phyloP scores from a whole-genome alignment of 2,113 vertebrate genomes.

The Sinocyclocheilus maitianheensis region DNA sequence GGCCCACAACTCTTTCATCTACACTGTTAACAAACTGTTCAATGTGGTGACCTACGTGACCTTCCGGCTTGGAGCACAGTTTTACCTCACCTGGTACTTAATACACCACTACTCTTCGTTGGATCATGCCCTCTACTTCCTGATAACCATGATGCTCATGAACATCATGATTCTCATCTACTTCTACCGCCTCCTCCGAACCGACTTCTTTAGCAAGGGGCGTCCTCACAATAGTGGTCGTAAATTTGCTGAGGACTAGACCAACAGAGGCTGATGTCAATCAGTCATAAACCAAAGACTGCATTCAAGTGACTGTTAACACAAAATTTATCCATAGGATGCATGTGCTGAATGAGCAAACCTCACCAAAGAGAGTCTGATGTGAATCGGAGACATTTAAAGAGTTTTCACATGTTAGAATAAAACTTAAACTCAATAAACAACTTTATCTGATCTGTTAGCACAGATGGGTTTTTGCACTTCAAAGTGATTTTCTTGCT shows the following conservation, averaged over 20 bases:
- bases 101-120: constrained; percentile 75
- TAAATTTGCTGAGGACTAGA: constrained; percentile 50
- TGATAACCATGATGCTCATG: constrained; percentile 78
- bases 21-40: constrained; percentile 81
- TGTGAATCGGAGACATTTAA: background rate
- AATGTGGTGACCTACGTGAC: constrained; percentile 86
- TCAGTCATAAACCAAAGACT: background rate
- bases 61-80: constrained; percentile 88
- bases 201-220: constrained; percentile 80
- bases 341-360: background rate
- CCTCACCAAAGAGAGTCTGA: background rate
- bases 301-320: constrained; percentile 3
- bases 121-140: constrained; percentile 79
- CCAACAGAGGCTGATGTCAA: background rate
- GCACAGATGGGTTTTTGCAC: background rate
- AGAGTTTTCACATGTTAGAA: background rate
- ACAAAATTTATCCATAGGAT: background rate
- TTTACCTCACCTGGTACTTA: constrained; percentile 89
- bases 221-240: background rate
- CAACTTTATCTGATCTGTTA: background rate
- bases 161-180: constrained; percentile 92
- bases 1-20: constrained; percentile 73
- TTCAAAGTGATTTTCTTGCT: background rate
- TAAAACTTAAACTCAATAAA: background rate
- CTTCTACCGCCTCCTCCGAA: constrained; percentile 88